Conservation (phyloP, 2,888 invertebrate genomes). For the Loripinus fragilis region DNA sequence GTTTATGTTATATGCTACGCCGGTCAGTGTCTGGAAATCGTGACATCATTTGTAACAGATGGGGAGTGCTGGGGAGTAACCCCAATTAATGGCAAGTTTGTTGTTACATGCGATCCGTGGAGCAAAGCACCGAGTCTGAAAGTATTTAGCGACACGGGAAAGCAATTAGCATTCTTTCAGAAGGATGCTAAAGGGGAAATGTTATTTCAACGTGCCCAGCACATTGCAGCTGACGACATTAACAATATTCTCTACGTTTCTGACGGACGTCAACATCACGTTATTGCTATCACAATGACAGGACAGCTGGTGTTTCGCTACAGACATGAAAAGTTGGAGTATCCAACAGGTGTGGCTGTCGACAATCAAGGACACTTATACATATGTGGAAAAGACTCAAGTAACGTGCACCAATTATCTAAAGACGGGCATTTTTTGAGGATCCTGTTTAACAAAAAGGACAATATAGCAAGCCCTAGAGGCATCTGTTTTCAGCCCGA, state of each 20-base stretch:
- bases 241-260: constrained; percentile 41
- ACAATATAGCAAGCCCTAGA: constrained; percentile 37
- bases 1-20: constrained; percentile 42
- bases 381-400: constrained; percentile 56
- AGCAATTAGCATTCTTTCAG: constrained; percentile 42
- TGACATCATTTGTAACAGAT: constrained; percentile 41
- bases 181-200: constrained; percentile 40
- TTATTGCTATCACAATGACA: constrained; percentile 38
- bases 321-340: constrained; percentile 36
- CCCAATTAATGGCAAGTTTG: constrained; percentile 43
- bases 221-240: constrained; percentile 43
- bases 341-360: constrained; percentile 42
- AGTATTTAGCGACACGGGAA: constrained; percentile 43
- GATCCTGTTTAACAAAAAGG: constrained; percentile 34
- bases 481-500: constrained; percentile 48
- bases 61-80: constrained; percentile 56
- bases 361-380: constrained; percentile 56
- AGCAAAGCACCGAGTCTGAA: constrained; percentile 47
- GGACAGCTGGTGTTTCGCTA: constrained; percentile 47
- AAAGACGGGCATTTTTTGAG: constrained; percentile 40
- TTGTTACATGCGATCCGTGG: constrained; percentile 56
- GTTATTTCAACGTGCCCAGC: constrained; percentile 50
- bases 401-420: constrained; percentile 52
- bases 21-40: constrained; percentile 31
- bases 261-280: constrained; percentile 34